phyloP scores from a whole-genome alignment of 2,888 invertebrate genomes.

The Tetragonula carbonaria region DNA sequence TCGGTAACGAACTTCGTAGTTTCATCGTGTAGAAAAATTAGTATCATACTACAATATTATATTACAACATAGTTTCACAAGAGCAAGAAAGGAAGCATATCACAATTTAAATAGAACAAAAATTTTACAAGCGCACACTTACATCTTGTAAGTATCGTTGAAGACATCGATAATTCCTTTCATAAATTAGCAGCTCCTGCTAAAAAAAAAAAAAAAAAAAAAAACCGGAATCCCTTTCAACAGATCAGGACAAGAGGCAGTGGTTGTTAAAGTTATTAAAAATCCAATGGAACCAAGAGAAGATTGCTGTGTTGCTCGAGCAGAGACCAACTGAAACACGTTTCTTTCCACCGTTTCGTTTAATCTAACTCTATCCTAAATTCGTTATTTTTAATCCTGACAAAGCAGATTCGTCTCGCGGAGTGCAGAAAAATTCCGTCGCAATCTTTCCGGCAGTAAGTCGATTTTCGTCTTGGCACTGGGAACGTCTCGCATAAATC shows the following conservation, averaged over 20 bases:
- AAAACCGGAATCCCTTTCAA: neutral
- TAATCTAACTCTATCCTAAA: neutral
- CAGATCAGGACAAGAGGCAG: neutral
- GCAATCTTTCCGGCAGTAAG: constrained; percentile 13
- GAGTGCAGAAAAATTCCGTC: neutral
- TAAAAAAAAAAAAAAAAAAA: neutral
- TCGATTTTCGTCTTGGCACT: neutral
- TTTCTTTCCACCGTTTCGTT: neutral
- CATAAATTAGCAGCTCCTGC: neutral
- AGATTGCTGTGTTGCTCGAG: neutral
- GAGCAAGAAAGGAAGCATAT: too few species aligned
- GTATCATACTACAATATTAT: too few species aligned
- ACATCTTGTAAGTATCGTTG: too few species aligned
- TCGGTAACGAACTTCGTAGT: too few species aligned
- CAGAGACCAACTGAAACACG: neutral
- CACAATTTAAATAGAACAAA: too few species aligned
- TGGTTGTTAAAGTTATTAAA: neutral
- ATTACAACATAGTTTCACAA: too few species aligned
- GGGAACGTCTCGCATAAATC: constrained; percentile 17
- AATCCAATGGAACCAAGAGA: neutral
- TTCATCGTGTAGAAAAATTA: too few species aligned
- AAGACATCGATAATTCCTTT: neutral
- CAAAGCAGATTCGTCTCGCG: neutral
- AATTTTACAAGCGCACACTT: too few species aligned
- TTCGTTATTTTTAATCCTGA: neutral